Evolutionary conservation across 2,888 invertebrate species (phyloP), one percentile per base, ranked within the genome.

Genomic region (Morpho achilles): DNA sequence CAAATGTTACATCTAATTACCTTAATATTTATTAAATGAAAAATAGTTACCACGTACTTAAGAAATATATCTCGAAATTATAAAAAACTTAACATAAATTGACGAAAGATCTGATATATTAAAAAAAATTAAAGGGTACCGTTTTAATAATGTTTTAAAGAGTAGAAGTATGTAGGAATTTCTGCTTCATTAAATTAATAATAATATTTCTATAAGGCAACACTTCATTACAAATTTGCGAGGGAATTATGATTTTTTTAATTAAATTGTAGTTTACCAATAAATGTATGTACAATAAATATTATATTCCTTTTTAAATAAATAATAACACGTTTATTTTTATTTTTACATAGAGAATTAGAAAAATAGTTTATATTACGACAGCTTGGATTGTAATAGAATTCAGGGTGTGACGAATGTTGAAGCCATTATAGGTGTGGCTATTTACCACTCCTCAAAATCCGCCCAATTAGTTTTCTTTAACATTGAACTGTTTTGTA

Each of bases 341-440:
- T 32, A 32, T 32, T 32, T 16, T 32, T 32, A 32, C 3, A 32
- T 32, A 32, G 3, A 32, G 5, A 32, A 32, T 2, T 32, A 32
- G 32, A 32, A 5, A 43, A 43, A 43, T 43, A 9, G 8, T 43
- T 45, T 10, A 46, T 51, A 50, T 23, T 45, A 56, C 39, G 49
- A 59, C 58, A 62, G 60, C 58, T 57, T 55, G 56, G 64, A 58
- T 60, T 56, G 62, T 63, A 65, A 62, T 62, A 62, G 63, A 62
- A 61, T 59, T 53, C 68, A 62, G 76, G 84, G 82, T 75, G 84
- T 76, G 85, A 70, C 82, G 69, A 69, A 71, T 76, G 75, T 72
- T 75, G 75, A 74, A 76, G 76, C 69, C 75, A 74, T 79, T 72
- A 73, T 71, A 84, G 88, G 89, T 83, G 87, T 75, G 89, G 86